Evolutionary conservation across 2,888 invertebrate species (phyloP).

Genomic region (Aproaerema taeniolella): DNA sequence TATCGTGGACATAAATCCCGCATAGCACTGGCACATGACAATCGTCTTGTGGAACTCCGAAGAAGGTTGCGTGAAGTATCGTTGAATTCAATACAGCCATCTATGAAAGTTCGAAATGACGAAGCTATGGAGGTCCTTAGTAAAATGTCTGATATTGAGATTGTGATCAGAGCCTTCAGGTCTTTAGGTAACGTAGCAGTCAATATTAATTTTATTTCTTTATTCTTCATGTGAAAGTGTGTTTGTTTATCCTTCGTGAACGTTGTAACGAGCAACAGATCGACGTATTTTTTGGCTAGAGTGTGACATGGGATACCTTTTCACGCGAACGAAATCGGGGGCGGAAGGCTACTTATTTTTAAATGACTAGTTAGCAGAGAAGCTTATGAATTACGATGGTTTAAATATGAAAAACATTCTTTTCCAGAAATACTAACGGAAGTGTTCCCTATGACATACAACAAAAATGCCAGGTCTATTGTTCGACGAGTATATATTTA

Average conservation of each 20-base stretch:
- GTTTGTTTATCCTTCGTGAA: too few relatives aligned
- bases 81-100: conserved; percentile 47
- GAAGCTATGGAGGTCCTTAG: conserved; percentile 59
- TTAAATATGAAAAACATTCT: too few relatives aligned
- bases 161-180: conserved; percentile 57
- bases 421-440: conserved; percentile 60
- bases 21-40: conserved; percentile 29
- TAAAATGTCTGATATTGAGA: conserved; percentile 49
- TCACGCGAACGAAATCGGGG: too few relatives aligned
- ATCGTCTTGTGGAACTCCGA: conserved; percentile 41
- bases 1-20: conserved; percentile 72
- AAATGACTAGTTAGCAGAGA: too few relatives aligned
- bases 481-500: conserved; percentile 53
- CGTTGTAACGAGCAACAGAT: too few relatives aligned
- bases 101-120: conserved; percentile 54
- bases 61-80: conserved; percentile 60
- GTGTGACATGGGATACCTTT: neutral
- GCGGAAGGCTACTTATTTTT: too few relatives aligned
- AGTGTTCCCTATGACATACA: conserved; percentile 64
- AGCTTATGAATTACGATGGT: too few relatives aligned
- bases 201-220: too few relatives aligned
- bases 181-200: conserved; percentile 63
- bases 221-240: too few relatives aligned
- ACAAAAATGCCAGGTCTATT: conserved; percentile 43
- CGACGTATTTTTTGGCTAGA: neutral